Percentiles rank a stretch among this genome's conserved stretches.
Evolutionary conservation across 2,113 vertebrate species (phyloP).

Genomic region (Stegostoma tigrinum): DNA sequence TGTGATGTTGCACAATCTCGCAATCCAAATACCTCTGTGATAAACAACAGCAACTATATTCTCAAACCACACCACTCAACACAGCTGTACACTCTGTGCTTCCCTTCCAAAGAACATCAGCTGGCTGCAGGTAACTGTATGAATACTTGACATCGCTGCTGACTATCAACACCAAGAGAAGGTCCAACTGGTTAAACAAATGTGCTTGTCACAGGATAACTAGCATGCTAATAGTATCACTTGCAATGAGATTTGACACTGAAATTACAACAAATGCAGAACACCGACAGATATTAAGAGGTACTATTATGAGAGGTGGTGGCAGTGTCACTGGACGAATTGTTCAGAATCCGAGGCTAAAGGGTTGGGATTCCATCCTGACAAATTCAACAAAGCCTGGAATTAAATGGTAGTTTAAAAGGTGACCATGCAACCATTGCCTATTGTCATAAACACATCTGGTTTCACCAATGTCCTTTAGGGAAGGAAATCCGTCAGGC

Average conservation of each 20-base stretch:
- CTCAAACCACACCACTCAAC: background rate
- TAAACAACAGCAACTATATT: background rate
- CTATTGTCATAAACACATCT: too few species aligned
- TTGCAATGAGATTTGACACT: background rate
- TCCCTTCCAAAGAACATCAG: background rate
- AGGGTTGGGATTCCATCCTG: too few species aligned
- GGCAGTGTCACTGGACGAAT: too few species aligned
- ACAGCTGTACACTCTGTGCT: background rate
- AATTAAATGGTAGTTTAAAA: too few species aligned
- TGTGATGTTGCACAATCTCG: background rate
- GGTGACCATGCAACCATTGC: too few species aligned
- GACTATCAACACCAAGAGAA: background rate
- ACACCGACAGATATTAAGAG: too few species aligned
- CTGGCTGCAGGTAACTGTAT: background rate
- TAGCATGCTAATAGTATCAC: background rate
- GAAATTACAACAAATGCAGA: too few species aligned
- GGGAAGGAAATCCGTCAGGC: too few species aligned
- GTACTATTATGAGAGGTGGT: too few species aligned
- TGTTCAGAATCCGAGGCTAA: too few species aligned
- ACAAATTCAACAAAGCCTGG: too few species aligned
- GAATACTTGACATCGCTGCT: background rate
- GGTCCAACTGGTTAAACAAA: background rate
- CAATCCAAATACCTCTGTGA: background rate
- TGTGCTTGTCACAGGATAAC: background rate
- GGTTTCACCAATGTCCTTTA: too few species aligned